Evolutionary conservation across 1,140 invertebrate species (phyloP).

Genomic region (Wiebesia pumilae): DNA sequence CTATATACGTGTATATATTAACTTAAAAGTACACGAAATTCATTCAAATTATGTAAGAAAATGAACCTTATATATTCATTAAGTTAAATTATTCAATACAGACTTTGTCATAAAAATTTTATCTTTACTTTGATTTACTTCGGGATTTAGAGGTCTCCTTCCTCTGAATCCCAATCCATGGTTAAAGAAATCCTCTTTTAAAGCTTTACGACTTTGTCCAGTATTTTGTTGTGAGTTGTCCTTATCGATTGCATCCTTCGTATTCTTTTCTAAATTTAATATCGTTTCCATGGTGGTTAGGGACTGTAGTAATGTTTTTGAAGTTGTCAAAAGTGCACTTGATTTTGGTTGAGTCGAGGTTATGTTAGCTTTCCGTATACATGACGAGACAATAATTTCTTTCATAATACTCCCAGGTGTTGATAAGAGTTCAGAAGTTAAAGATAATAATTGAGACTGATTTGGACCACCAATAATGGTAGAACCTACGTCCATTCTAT

Average conservation of each 20-base stretch:
- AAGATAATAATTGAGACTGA: not conserved
- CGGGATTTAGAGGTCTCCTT: constrained; percentile 56
- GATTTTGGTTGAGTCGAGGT: not conserved
- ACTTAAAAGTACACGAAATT: too few relatives aligned
- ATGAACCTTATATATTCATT: not conserved
- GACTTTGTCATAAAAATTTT: too few relatives aligned
- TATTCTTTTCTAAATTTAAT: not conserved
- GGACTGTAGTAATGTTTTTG: not conserved
- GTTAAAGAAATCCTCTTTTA: constrained; percentile 70
- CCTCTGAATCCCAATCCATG: constrained; percentile 70
- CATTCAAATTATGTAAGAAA: not conserved
- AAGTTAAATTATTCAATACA: not conserved
- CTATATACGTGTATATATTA: too few relatives aligned
- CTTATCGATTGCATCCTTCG: not conserved
- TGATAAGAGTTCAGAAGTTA: not conserved
- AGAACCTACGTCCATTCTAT: not conserved
- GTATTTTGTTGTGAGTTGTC: not conserved
- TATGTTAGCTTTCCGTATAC: not conserved
- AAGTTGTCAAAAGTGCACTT: not conserved
- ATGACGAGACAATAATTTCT: not conserved
- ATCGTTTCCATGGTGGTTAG: not conserved
- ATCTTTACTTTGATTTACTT: constrained; percentile 26
- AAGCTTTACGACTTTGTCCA: constrained; percentile 8
- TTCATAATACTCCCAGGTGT: not conserved
- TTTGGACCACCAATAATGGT: not conserved